Percentiles rank a stretch among this genome's conserved stretches.
Conservation (phyloP, 2,888 invertebrate species). For the Malthinus seriepunctatus region DNA sequence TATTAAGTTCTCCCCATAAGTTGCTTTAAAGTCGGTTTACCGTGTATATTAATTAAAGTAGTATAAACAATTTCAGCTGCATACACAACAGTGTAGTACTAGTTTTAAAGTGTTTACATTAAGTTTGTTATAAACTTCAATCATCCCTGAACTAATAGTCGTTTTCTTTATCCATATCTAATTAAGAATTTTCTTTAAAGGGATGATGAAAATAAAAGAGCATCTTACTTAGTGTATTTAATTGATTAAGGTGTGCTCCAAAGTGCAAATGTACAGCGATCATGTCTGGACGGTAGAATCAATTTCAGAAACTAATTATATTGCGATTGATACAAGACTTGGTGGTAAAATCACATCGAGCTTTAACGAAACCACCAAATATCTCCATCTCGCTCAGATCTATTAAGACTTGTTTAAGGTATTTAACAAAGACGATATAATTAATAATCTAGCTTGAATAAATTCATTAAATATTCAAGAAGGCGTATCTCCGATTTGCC, state of each 20-base stretch:
- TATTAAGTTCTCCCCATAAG: too few relatives aligned
- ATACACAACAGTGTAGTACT: too few relatives aligned
- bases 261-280: slow-evolving; percentile 1
- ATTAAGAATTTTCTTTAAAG: neutral
- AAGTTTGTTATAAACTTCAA: too few relatives aligned
- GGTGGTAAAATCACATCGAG: slow-evolving; percentile 9
- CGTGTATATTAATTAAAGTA: too few relatives aligned
- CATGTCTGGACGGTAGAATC: slow-evolving; percentile 11
- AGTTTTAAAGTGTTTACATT: too few relatives aligned
- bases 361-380: slow-evolving; percentile 9
- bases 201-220: neutral
- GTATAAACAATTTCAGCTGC: too few relatives aligned
- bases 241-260: neutral
- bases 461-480: slow-evolving; percentile 7
- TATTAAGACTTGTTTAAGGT: slow-evolving; percentile 1
- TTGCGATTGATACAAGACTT: slow-evolving; percentile 39
- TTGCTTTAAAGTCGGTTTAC: too few relatives aligned
- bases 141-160: too few relatives aligned
- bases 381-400: slow-evolving; percentile 1
- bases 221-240: neutral
- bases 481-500: neutral
- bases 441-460: slow-evolving; percentile 4
- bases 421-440: slow-evolving; percentile 2
- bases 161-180: too few relatives aligned
- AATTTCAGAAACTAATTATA: slow-evolving; percentile 43